Evolutionary conservation across 92 coral and sea anemone species (phyloP).

Genomic region (Heliopora coerulea): DNA sequence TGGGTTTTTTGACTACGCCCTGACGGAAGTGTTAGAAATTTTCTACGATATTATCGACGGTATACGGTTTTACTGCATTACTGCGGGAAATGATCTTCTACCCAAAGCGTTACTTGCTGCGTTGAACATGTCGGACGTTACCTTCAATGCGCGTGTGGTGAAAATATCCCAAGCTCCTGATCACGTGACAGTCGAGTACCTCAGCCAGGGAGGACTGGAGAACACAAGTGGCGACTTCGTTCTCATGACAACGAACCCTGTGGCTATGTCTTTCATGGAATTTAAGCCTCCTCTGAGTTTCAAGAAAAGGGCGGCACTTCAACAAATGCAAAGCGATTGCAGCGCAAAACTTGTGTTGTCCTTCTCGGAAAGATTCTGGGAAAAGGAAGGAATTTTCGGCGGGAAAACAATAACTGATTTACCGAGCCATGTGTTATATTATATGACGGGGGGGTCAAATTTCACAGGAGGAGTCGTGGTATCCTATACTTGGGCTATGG

Average conservation of each 20-base stretch:
- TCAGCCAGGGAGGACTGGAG: background rate
- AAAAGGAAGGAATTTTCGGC: slow-evolving; percentile 8
- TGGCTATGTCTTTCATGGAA: background rate
- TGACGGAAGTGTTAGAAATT: background rate
- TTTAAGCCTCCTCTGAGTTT: background rate
- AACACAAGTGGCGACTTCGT: background rate
- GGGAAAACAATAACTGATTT: background rate
- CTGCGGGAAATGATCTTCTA: background rate
- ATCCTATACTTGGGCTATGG: background rate
- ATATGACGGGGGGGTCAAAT: background rate
- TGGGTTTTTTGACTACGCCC: background rate
- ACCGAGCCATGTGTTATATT: slow-evolving; percentile 3
- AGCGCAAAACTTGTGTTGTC: background rate
- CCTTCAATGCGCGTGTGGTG: background rate
- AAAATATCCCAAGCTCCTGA: background rate
- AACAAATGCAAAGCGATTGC: background rate
- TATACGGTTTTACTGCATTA: background rate
- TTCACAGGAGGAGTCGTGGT: background rate
- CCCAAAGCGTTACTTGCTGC: background rate
- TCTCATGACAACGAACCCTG: slow-evolving; percentile 1
- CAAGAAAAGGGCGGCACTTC: background rate
- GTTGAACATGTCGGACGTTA: background rate
- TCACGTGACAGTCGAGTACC: background rate
- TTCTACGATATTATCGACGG: background rate
- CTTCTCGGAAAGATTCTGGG: slow-evolving; percentile 3